Evolutionary conservation across 2,888 invertebrate genomes (phyloP).

Genomic region (Pycnomerus fuliginosus): DNA sequence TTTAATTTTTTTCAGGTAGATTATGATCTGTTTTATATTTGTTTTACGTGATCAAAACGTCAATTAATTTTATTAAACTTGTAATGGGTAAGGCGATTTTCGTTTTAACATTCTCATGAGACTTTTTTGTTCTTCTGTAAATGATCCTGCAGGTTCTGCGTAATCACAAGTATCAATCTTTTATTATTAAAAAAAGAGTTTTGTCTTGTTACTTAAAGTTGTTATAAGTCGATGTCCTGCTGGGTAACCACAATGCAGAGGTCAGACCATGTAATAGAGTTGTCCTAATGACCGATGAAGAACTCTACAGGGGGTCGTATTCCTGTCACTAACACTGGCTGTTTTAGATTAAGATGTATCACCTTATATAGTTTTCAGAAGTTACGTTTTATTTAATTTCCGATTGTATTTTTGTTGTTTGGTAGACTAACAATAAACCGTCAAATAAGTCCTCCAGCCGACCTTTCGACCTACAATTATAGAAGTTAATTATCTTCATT

Average conservation of each 20-base stretch:
- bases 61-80: slow-evolving; percentile 1
- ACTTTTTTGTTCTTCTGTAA: too few relatives aligned
- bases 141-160: too few relatives aligned
- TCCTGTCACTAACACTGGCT: slow-evolving; percentile 32
- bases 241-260: slow-evolving; percentile 40
- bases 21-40: slow-evolving; percentile 31
- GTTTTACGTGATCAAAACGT: slow-evolving; percentile 10
- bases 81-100: too few relatives aligned
- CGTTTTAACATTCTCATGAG: too few relatives aligned
- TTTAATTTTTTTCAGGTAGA: slow-evolving; percentile 29
- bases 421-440: neutral
- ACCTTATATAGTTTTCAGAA: neutral
- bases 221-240: slow-evolving; percentile 30
- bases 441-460: too few relatives aligned
- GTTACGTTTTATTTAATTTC: neutral
- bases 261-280: slow-evolving; percentile 45
- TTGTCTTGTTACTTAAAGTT: slow-evolving; percentile 6
- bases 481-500: too few relatives aligned
- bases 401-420: neutral
- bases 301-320: slow-evolving; percentile 32
- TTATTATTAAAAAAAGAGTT: slow-evolving; percentile 1
- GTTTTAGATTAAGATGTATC: neutral
- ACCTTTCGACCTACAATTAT: neutral
- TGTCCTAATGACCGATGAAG: slow-evolving; percentile 46
- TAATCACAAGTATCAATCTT: neutral